These are phyloP conservation scores for Lymantria monacha DNA, from an alignment of 2,888 invertebrate species.

Conservation along the genomic window DNA sequence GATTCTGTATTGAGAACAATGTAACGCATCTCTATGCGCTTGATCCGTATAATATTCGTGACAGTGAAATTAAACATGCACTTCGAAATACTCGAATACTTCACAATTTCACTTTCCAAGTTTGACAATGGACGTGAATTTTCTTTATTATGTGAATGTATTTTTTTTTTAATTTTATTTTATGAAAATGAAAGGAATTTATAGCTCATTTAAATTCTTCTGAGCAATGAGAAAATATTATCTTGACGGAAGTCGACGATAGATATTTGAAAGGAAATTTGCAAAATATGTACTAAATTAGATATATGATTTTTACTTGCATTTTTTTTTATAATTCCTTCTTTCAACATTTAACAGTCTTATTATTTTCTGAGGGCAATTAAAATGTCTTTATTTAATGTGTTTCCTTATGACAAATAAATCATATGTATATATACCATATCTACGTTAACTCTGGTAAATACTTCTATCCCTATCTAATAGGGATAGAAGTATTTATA, in stretches of 20 bases:
- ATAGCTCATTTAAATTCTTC: background rate
- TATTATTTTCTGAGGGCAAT: no score
- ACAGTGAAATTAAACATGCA: conserved; percentile 30
- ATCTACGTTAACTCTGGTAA: no score
- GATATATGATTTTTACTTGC: no score
- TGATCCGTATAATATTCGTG: conserved; percentile 14
- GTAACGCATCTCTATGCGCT: conserved; percentile 14
- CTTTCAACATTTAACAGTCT: no score
- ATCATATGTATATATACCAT: no score
- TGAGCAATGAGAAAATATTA: background rate
- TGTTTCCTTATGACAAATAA: no score
- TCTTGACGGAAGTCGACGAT: background rate
- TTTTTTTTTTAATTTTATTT: no score
- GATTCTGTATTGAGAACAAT: conserved; percentile 11
- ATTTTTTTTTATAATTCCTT: no score
- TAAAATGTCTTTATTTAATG: no score
- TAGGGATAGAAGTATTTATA: no score
- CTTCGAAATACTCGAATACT: conserved; percentile 20
- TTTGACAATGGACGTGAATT: conserved; percentile 32
- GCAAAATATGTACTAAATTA: background rate
- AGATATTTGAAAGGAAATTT: background rate
- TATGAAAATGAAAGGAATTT: conserved; percentile 1
- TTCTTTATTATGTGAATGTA: background rate
- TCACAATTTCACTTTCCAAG: conserved; percentile 41
- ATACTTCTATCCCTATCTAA: no score